phyloP scores from a whole-genome alignment of 1,140 invertebrate genomes.

The Fopius arisanus region DNA sequence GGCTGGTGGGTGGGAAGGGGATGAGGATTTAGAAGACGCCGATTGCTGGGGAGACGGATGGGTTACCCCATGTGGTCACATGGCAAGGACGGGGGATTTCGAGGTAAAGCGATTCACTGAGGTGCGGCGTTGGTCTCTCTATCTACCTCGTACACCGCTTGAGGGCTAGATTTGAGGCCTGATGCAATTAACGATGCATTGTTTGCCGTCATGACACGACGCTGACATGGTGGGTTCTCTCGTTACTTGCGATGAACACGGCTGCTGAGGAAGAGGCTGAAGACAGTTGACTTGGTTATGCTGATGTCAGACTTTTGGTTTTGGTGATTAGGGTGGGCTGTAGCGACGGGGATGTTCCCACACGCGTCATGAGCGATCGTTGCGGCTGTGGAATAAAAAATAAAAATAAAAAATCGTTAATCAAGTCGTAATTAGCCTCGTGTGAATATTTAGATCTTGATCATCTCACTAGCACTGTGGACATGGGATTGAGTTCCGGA shows the following conservation, averaged over 20 bases:
- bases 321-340: neutral
- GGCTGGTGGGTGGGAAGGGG: neutral
- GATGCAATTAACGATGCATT: slow-evolving; percentile 38
- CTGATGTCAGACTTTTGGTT: slow-evolving; percentile 3
- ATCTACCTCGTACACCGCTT: neutral
- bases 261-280: neutral
- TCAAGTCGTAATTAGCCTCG: no score
- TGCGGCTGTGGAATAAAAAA: no score
- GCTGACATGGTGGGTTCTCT: slow-evolving; percentile 26
- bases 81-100: neutral
- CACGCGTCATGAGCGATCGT: no score
- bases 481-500: no score
- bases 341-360: neutral
- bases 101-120: slow-evolving; percentile 2
- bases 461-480: no score
- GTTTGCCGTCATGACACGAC: slow-evolving; percentile 30
- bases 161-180: slow-evolving; percentile 1
- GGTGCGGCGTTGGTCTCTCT: neutral
- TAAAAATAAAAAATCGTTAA: no score
- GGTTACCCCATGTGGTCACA: neutral
- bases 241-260: neutral
- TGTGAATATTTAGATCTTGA: no score
- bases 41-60: neutral
- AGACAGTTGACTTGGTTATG: neutral
- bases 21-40: neutral